phyloP scores from a whole-genome alignment of 2,888 invertebrate species.

The Cryptus armator region DNA sequence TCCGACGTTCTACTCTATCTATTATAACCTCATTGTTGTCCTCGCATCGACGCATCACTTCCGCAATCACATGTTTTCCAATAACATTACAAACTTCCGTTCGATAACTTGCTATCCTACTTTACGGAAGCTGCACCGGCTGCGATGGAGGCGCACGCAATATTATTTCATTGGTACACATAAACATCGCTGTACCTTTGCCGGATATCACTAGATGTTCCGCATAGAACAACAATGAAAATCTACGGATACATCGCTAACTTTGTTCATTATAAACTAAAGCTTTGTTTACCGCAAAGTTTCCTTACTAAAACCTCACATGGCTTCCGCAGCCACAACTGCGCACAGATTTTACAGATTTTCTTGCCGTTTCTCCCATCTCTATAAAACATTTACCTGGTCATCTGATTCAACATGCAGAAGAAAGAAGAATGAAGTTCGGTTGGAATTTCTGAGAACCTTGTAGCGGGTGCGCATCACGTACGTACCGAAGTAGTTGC shows the following conservation, averaged over 20 bases:
- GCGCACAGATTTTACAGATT: not conserved
- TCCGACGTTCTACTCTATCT: constrained; percentile 16
- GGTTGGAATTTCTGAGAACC: not conserved
- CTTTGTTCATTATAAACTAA: not conserved
- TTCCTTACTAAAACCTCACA: not conserved
- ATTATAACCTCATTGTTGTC: not conserved
- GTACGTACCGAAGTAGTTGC: constrained; percentile 40
- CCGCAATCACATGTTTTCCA: constrained; percentile 48
- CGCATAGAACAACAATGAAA: not conserved
- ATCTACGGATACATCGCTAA: not conserved
- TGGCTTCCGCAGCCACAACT: not conserved
- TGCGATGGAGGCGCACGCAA: not conserved
- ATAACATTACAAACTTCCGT: constrained; percentile 39
- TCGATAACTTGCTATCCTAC: constrained; percentile 18
- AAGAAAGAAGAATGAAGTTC: not conserved
- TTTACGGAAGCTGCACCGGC: not conserved
- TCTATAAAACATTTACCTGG: not conserved
- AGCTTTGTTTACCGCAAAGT: not conserved
- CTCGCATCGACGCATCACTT: constrained; percentile 37
- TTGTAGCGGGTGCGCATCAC: not conserved
- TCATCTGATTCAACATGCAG: not conserved
- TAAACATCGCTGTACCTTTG: not conserved
- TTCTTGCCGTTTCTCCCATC: not conserved
- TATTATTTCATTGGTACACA: not conserved
- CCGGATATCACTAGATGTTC: not conserved